phyloP scores from a whole-genome alignment of 2,113 vertebrate genomes.

The Anguilla japonica region DNA sequence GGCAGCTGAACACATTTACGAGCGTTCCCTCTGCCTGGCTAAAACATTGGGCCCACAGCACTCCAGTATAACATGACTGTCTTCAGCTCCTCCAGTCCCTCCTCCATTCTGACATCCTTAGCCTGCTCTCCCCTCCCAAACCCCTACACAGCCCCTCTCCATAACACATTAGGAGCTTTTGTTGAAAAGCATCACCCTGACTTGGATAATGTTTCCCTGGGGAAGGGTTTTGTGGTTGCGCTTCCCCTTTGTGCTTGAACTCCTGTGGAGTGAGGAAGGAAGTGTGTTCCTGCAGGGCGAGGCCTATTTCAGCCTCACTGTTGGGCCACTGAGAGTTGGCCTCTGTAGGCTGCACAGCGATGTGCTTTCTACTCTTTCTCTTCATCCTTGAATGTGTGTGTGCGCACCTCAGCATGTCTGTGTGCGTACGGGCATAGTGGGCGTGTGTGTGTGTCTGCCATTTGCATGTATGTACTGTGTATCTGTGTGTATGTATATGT shows the following conservation, averaged over 20 bases:
- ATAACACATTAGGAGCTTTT: constrained; percentile 38
- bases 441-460: not conserved
- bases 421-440: constrained; percentile 22
- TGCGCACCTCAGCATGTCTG: not conserved
- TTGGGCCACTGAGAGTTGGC: constrained; percentile 46
- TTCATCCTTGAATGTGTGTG: constrained; percentile 21
- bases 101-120: not conserved
- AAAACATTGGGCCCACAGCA: constrained; percentile 15
- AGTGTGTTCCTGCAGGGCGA: constrained; percentile 42
- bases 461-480: too few relatives aligned
- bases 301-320: constrained; percentile 61
- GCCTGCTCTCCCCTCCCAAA: constrained; percentile 27
- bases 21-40: not conserved
- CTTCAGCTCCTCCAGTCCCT: not conserved
- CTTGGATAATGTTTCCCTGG: constrained; percentile 56
- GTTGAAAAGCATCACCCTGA: constrained; percentile 49
- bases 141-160: constrained; percentile 21
- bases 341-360: constrained; percentile 38
- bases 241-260: constrained; percentile 50
- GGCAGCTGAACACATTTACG: constrained; percentile 2
- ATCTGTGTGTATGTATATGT: too few relatives aligned
- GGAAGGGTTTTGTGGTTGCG: constrained; percentile 54
- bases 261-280: constrained; percentile 49
- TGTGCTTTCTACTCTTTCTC: constrained; percentile 15
- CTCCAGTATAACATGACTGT: constrained; percentile 27